Evolutionary conservation across 2,797 vertebrate genomes (phyloP).

Genomic region (Garrulus glandarius): DNA sequence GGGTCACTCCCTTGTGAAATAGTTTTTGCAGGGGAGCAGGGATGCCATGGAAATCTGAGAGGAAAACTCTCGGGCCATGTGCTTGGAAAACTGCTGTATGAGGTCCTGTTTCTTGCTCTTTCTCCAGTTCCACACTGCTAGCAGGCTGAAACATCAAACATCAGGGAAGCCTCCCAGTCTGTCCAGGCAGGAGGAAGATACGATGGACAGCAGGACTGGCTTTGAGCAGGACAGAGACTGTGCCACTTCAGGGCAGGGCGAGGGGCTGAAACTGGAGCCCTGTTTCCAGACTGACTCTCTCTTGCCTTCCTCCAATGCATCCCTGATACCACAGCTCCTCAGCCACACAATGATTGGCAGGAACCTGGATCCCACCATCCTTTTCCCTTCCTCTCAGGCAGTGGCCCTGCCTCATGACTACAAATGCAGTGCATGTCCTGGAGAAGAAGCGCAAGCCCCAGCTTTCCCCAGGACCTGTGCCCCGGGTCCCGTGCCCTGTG

Average conservation of each 20-base stretch:
- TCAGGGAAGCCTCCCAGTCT: not conserved
- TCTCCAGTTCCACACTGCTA: not conserved
- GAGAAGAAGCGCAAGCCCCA: conserved; percentile 68
- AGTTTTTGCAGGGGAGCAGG: not conserved
- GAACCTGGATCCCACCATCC: conserved; percentile 68
- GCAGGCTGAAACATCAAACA: not conserved
- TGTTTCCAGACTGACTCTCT: conserved; percentile 78
- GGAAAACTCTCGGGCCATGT: not conserved
- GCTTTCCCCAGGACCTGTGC: conserved; percentile 54
- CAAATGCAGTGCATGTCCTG: conserved; percentile 67
- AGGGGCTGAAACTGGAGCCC: conserved; percentile 73
- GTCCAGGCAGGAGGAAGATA: not conserved
- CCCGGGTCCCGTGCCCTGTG: conserved; percentile 49
- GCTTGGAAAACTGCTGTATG: not conserved
- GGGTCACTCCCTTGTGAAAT: not conserved
- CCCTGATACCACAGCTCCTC: conserved; percentile 83
- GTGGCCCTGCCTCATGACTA: conserved; percentile 73
- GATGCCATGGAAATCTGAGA: not conserved
- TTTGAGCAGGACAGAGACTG: conserved; percentile 53
- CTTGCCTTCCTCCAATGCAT: conserved; percentile 66
- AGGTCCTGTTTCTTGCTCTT: conserved; percentile 2
- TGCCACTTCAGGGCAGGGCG: conserved; percentile 67
- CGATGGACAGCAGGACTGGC: not conserved
- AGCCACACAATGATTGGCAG: conserved; percentile 76
- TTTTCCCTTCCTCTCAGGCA: conserved; percentile 70